Evolutionary conservation across 2,113 vertebrate genomes (phyloP).

Genomic region (Maccullochella peelii): DNA sequence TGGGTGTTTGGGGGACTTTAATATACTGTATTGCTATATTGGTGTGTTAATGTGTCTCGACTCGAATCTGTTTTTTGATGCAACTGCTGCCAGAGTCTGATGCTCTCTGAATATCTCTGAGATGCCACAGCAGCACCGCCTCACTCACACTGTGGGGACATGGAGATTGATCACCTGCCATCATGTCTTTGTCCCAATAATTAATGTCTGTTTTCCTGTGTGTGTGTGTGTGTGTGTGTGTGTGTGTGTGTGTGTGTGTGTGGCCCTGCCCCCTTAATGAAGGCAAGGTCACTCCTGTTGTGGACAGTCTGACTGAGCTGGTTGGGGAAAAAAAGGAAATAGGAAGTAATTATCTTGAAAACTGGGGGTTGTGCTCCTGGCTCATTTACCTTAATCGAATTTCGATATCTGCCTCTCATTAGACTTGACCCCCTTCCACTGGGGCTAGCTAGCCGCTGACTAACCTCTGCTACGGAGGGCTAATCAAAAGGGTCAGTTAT

Average conservation of each 20-base stretch:
- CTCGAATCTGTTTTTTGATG: conserved; percentile 31
- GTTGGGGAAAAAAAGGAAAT: conserved; percentile 43
- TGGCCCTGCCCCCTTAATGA: conserved; percentile 80
- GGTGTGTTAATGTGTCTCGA: background rate
- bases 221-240: conserved; percentile 39
- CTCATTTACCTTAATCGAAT: conserved; percentile 90
- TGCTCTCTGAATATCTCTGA: conserved; percentile 69
- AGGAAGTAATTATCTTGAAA: conserved; percentile 91
- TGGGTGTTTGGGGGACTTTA: background rate
- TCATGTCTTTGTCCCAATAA: conserved; percentile 70
- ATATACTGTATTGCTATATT: background rate
- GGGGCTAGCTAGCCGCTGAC: conserved; percentile 78
- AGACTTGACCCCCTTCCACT: conserved; percentile 77
- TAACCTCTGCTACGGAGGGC: conserved; percentile 71
- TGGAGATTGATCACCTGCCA: conserved; percentile 80
- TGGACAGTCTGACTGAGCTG: conserved; percentile 48
- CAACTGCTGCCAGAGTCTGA: conserved; percentile 53
- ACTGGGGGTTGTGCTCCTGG: conserved; percentile 85
- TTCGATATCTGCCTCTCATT: conserved; percentile 87
- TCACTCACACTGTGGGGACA: conserved; percentile 47
- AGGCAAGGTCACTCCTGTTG: conserved; percentile 61
- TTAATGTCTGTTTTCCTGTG: conserved; percentile 71
- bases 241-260: conserved; percentile 29
- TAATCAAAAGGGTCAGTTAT: conserved; percentile 75
- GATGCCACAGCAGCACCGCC: conserved; percentile 30